Percentiles rank a stretch among this genome's conserved stretches.
These are phyloP conservation scores for Hirundichthys speculiger DNA, from an alignment of 2,113 vertebrate species.

Conservation along the genomic window DNA sequence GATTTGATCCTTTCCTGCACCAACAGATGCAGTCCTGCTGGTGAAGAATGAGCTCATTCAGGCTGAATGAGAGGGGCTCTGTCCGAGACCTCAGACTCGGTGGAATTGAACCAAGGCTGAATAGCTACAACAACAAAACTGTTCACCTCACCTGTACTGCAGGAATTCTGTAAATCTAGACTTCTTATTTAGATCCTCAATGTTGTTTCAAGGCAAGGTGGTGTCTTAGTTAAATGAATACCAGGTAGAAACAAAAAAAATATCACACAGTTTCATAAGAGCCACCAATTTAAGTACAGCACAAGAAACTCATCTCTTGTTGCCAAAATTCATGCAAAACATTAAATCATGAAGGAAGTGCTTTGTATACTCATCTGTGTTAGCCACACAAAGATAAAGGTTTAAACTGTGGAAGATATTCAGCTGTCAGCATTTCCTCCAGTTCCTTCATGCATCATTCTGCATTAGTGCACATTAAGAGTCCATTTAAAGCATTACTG, in stretches of 20 bases:
- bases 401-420: too few relatives aligned
- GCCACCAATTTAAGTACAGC: too few relatives aligned
- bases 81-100: slow-evolving; percentile 23
- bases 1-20: slow-evolving; percentile 52
- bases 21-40: slow-evolving; percentile 32
- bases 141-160: slow-evolving; percentile 32
- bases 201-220: not conserved
- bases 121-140: slow-evolving; percentile 23
- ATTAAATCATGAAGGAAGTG: too few relatives aligned
- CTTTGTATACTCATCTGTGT: too few relatives aligned
- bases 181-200: slow-evolving; percentile 5
- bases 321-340: too few relatives aligned
- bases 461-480: too few relatives aligned
- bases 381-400: too few relatives aligned
- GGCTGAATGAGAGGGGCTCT: slow-evolving; percentile 22
- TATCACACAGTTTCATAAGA: too few relatives aligned
- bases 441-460: too few relatives aligned
- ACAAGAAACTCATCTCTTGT: too few relatives aligned
- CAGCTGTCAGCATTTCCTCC: too few relatives aligned
- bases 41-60: slow-evolving; percentile 64
- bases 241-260: not conserved
- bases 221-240: not conserved
- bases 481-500: too few relatives aligned
- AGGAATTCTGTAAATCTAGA: not conserved
- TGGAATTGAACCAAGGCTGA: slow-evolving; percentile 26